Base-by-base conservation (phyloP, 2,888 invertebrate species). In the Erebia aethiops region DNA sequence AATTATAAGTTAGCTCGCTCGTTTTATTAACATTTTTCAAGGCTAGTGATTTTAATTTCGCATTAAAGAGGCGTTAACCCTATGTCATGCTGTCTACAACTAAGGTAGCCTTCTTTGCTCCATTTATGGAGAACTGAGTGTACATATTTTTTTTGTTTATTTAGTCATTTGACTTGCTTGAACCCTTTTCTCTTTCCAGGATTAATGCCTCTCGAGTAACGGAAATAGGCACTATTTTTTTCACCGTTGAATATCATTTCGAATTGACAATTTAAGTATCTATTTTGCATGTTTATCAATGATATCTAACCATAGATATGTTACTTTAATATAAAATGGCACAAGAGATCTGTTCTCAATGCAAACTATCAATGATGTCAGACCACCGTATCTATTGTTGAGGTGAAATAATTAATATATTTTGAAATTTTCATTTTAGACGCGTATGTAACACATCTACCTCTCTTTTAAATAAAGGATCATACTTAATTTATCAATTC, bases 201-300 rank as follows among this genome's bases (percentile, higher is more conserved):
- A 61, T 61, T 61, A 61, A 61, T 43, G 18, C 61, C 61, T 61
- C 61, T 54, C 10, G 26, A n/a, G 16, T 10, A 43, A 61, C 43
- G 18, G 11, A 46, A 43, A 16, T 18, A 13, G 43, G 43, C 43
- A 46, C 13, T 13, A 61, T 43, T 43, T 61, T 60, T 7, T 43
- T 16, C 11, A 18, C 18, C 18, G 43, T 43, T 43, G 43, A 35
- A 35, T 35, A 35, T 7, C 35, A 35, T 35, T 35, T 35, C 35
- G 35, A 35, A 35, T 5, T 35, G 35, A 35, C 35, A 35, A 35
- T 35, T 35, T 35, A 35, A 35, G 35, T 35, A 35, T 7, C 35
- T 35, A 35, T 26, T n/a, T n/a, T 35, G 35, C 35, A 35, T 35
- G 35, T 5, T 35, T 7, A 35, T 35, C 35, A 35, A 35, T 35